These are phyloP conservation scores for Gephyroberyx darwinii DNA, from an alignment of 2,797 vertebrate species.

Conservation along the genomic window DNA sequence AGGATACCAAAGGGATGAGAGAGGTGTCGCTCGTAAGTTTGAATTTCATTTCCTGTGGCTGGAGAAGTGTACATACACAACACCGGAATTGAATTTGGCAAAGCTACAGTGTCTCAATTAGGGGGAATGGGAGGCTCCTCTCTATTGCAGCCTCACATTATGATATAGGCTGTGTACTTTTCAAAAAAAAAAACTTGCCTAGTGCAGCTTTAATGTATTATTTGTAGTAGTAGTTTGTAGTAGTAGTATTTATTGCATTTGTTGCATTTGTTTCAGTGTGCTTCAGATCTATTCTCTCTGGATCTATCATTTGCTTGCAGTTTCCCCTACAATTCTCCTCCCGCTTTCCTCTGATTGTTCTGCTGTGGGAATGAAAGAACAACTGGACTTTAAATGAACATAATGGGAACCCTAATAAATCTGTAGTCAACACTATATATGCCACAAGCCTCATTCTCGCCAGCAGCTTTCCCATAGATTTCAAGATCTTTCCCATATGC, in stretches of 20 bases:
- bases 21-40: too few species aligned
- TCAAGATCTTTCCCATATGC: constrained; percentile 67
- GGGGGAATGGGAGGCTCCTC: too few species aligned
- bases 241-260: too few species aligned
- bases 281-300: neutral
- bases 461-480: constrained; percentile 52
- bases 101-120: too few species aligned
- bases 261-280: too few species aligned
- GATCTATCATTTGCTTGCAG: neutral
- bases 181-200: too few species aligned
- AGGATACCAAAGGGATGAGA: neutral
- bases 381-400: constrained; percentile 57
- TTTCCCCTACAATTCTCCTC: constrained; percentile 9
- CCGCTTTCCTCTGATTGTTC: constrained; percentile 60
- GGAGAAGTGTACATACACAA: too few species aligned
- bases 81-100: too few species aligned
- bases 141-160: too few species aligned
- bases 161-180: too few species aligned
- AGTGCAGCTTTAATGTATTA: too few species aligned
- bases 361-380: constrained; percentile 55
- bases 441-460: constrained; percentile 35
- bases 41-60: neutral
- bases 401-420: constrained; percentile 56
- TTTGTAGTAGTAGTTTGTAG: too few species aligned
- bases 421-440: constrained; percentile 28